phyloP scores from a whole-genome alignment of 1,140 invertebrate species.

The Thalassaphorura encarpata region DNA sequence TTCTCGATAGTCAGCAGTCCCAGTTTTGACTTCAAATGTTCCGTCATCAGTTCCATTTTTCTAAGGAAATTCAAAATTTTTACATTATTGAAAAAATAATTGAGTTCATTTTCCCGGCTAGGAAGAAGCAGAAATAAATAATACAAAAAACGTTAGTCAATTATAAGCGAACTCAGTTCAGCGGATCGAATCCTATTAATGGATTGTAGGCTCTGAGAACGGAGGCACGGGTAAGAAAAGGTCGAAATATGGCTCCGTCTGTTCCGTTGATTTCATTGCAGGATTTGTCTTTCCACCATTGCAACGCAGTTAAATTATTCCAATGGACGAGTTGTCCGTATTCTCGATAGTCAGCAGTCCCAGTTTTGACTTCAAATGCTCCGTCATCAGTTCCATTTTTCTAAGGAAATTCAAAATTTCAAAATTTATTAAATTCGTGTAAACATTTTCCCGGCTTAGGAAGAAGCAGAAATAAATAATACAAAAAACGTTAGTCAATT shows the following conservation, averaged over 20 bases:
- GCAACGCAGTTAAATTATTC: constrained; percentile 45
- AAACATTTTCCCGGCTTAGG: neutral
- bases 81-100: neutral
- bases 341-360: constrained; percentile 52
- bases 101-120: neutral
- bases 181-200: too few relatives aligned
- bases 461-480: neutral
- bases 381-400: constrained; percentile 48
- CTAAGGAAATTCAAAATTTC: constrained; percentile 37
- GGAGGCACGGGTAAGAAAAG: constrained; percentile 44
- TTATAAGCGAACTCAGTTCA: neutral
- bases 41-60: constrained; percentile 48
- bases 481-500: neutral
- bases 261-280: constrained; percentile 61
- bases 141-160: neutral
- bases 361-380: constrained; percentile 49
- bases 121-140: neutral
- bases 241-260: constrained; percentile 64
- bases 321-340: constrained; percentile 53
- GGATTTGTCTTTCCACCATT: constrained; percentile 46
- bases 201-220: constrained; percentile 16
- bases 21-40: constrained; percentile 54
- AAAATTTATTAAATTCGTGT: neutral
- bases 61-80: constrained; percentile 36
- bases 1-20: constrained; percentile 52